These are phyloP conservation scores for Bombus impatiens DNA, from an alignment of 1,140 invertebrate species.

Conservation along the genomic window DNA sequence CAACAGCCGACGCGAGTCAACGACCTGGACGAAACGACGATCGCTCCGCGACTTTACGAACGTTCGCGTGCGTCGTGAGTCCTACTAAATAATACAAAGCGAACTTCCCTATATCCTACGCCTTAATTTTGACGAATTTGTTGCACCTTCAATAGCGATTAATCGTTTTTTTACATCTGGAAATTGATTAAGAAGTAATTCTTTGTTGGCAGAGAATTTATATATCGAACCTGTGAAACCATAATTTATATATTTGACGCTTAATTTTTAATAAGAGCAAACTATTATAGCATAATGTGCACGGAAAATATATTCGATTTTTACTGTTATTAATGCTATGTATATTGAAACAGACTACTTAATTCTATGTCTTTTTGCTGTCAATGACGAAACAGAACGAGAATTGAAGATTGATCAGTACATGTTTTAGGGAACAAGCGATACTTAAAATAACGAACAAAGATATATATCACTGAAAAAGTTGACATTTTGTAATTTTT, in stretches of 20 bases:
- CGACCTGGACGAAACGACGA: slow-evolving; percentile 3
- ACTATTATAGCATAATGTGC: not conserved
- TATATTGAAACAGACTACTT: no score
- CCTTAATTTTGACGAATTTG: not conserved
- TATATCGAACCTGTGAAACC: not conserved
- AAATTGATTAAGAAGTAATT: not conserved
- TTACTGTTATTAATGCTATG: no score
- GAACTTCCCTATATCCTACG: not conserved
- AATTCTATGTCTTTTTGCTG: not conserved
- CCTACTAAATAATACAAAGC: not conserved
- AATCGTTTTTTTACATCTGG: not conserved
- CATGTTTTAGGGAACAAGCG: no score
- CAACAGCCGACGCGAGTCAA: slow-evolving; percentile 37
- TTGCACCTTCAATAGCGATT: not conserved
- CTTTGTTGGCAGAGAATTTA: not conserved
- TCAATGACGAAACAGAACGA: not conserved
- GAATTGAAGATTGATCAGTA: no score
- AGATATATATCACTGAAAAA: not conserved
- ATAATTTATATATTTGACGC: not conserved
- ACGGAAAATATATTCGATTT: no score
- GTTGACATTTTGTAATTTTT: not conserved
- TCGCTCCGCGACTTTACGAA: not conserved
- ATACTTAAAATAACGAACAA: not conserved
- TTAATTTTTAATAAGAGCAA: not conserved
- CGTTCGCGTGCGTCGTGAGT: not conserved